A percentile compares a stretch with the other conserved stretches of the same genome.
phyloP scores from a whole-genome alignment of 2,113 vertebrate genomes.

The Burhinus oedicnemus region DNA sequence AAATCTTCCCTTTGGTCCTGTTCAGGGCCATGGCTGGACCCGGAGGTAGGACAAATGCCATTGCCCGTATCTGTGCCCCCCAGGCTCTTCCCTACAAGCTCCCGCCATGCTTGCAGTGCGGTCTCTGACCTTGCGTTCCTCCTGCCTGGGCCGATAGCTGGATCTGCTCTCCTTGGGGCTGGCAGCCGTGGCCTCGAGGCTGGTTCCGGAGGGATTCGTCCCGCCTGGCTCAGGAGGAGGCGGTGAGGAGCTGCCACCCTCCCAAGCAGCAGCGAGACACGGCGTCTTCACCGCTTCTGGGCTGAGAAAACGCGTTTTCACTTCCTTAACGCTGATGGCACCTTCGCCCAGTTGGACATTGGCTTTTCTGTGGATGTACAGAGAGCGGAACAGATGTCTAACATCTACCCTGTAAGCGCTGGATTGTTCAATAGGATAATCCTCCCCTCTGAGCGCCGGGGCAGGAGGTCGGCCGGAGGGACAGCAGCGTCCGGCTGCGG shows the following conservation, averaged over 20 bases:
- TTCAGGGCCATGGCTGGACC: not conserved
- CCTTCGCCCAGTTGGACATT: not conserved
- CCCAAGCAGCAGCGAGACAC: fast-evolving
- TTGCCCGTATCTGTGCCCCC: not conserved
- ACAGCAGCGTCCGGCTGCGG: not conserved
- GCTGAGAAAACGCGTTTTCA: fast-evolving
- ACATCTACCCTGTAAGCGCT: not conserved
- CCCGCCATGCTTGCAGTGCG: fast-evolving
- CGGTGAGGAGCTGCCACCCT: not conserved
- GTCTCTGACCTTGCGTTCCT: not conserved
- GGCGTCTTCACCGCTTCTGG: not conserved
- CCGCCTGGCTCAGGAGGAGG: not conserved
- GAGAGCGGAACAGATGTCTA: not conserved
- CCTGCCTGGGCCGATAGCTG: fast-evolving
- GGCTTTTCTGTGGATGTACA: not conserved
- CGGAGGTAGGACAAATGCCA: fast-evolving
- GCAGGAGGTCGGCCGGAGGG: not conserved
- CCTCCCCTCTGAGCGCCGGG: not conserved
- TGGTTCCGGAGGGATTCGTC: not conserved
- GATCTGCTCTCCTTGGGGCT: not conserved
- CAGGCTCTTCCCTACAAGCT: not conserved
- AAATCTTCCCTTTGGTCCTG: not conserved
- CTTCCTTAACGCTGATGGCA: not conserved
- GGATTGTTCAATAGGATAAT: not conserved
- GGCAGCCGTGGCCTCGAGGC: not conserved